A percentile compares a stretch with the other conserved stretches of the same genome.
These are phyloP conservation scores for Brachyistius frenatus DNA, from an alignment of 2,113 vertebrate genomes.

Conservation along the genomic window DNA sequence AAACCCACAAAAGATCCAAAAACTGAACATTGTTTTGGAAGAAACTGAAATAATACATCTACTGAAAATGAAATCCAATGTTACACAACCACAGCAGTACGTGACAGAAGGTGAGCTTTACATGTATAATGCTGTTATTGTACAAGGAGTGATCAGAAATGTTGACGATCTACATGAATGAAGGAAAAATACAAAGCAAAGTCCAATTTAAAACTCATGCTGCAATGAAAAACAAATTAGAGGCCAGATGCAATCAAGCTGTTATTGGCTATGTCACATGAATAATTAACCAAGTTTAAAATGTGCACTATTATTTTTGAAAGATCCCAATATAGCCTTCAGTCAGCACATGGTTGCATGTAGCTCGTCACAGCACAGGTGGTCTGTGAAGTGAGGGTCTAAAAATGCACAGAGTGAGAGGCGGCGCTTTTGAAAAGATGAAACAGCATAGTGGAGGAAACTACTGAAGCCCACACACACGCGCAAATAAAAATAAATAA, in stretches of 20 bases:
- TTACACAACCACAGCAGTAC: conserved; percentile 17
- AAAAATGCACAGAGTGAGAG: conserved; percentile 49
- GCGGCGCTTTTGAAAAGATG: conserved; percentile 57
- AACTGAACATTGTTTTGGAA: not conserved
- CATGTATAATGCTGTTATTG: conserved; percentile 29
- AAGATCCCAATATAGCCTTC: not conserved
- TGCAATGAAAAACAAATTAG: conserved; percentile 25
- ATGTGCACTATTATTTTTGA: conserved; percentile 17
- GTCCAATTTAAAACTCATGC: conserved; percentile 56
- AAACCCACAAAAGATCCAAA: conserved; percentile 21
- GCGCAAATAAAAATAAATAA: conserved; percentile 4
- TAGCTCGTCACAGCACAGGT: conserved; percentile 31
- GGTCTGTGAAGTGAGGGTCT: conserved; percentile 42
- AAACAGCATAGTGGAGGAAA: conserved; percentile 47
- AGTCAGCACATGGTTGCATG: conserved; percentile 76
- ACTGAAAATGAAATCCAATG: not conserved
- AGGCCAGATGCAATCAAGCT: conserved; percentile 81
- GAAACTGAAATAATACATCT: not conserved
- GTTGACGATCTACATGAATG: conserved; percentile 35
- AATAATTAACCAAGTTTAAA: conserved; percentile 20
- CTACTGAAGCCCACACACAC: conserved; percentile 59
- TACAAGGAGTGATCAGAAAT: conserved; percentile 36
- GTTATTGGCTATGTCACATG: conserved; percentile 5
- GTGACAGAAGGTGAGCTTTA: not conserved
- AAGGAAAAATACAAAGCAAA: conserved; percentile 34